Evolutionary conservation across 2,888 invertebrate genomes (phyloP).

Genomic region (Orgyia antiqua): DNA sequence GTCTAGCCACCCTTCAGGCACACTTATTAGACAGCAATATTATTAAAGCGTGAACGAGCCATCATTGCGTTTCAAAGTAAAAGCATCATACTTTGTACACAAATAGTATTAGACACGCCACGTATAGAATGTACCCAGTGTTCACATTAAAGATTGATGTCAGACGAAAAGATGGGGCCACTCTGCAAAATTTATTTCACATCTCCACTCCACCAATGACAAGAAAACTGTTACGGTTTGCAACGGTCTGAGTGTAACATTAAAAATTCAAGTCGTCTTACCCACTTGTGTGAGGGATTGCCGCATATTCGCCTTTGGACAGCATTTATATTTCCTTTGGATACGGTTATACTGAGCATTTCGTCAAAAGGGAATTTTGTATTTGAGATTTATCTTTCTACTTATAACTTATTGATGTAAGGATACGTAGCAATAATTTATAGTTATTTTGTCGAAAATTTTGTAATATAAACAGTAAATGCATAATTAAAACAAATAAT

Average conservation of each 20-base stretch:
- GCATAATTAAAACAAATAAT: no score
- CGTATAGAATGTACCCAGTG: slow-evolving; percentile 70
- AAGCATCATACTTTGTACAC: slow-evolving; percentile 52
- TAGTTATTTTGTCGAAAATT: no score
- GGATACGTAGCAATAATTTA: slow-evolving; percentile 6
- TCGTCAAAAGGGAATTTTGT: slow-evolving; percentile 46
- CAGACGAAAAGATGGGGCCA: slow-evolving; percentile 77
- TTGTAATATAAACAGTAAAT: no score
- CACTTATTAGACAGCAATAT: slow-evolving; percentile 25
- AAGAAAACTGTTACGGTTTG: slow-evolving; percentile 79
- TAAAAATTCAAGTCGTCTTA: slow-evolving; percentile 76
- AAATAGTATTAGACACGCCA: slow-evolving; percentile 68
- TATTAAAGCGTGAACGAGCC: slow-evolving; percentile 21
- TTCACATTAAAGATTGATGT: slow-evolving; percentile 74
- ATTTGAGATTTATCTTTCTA: slow-evolving; percentile 33
- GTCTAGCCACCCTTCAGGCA: slow-evolving; percentile 8
- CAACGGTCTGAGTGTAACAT: slow-evolving; percentile 78
- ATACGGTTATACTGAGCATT: slow-evolving; percentile 51
- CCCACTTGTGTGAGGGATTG: slow-evolving; percentile 79
- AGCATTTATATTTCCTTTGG: slow-evolving; percentile 76
- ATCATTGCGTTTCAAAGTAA: slow-evolving; percentile 35
- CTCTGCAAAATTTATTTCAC: slow-evolving; percentile 78
- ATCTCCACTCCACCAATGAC: slow-evolving; percentile 76
- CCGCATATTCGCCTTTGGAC: slow-evolving; percentile 75
- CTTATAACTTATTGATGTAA: background rate